Evolutionary conservation across 1,140 invertebrate genomes (phyloP).

Genomic region (Eumeta japonica): DNA sequence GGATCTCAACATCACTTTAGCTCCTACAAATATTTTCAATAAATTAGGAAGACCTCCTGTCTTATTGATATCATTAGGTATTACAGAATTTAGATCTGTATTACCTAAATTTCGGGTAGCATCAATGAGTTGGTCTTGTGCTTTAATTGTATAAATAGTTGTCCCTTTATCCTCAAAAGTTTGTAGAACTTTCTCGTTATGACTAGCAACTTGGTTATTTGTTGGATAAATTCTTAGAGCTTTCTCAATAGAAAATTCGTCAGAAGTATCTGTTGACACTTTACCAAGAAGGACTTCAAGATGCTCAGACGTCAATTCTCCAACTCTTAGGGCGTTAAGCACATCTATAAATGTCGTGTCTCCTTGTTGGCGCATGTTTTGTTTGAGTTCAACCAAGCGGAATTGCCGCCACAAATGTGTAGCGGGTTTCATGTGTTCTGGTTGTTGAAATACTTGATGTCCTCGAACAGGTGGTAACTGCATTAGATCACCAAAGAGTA

Average conservation of each 20-base stretch:
- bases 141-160: too few species aligned
- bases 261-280: constrained; percentile 6
- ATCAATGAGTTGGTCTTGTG: too few species aligned
- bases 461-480: too few species aligned
- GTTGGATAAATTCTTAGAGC: constrained; percentile 14
- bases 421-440: constrained; percentile 19
- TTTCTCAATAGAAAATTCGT: constrained; percentile 12
- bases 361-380: too few species aligned
- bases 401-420: constrained; percentile 33
- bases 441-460: constrained; percentile 35
- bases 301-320: constrained; percentile 7
- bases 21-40: constrained; percentile 21
- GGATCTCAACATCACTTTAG: too few species aligned
- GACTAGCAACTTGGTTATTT: constrained; percentile 10
- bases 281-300: constrained; percentile 8
- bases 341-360: too few species aligned
- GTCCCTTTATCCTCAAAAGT: constrained; percentile 7
- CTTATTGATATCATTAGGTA: constrained; percentile 10
- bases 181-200: constrained; percentile 9
- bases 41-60: constrained; percentile 12
- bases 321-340: constrained; percentile 16
- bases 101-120: too few species aligned
- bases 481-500: constrained; percentile 36
- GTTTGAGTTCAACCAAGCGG: too few species aligned
- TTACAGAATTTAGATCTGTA: constrained; percentile 9